Evolutionary conservation across 1,140 invertebrate genomes (phyloP), one percentile per base, ranked within the genome.

Genomic region (Dysdera silvatica): DNA sequence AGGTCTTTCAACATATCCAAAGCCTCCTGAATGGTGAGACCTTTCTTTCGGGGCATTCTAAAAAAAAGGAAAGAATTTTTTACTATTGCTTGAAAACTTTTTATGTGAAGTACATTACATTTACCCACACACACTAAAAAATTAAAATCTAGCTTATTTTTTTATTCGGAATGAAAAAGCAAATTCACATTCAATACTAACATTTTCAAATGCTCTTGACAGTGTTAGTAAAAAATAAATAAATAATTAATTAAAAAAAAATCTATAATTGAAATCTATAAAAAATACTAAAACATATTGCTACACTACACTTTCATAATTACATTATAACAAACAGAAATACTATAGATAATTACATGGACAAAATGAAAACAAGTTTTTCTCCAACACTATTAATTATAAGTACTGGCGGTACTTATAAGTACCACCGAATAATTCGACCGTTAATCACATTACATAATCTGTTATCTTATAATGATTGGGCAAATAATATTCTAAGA

Each of bases 1-100:
- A 52, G 31, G 49, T 52, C 49, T 52, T 52, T 52, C 49, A 52
- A 33, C 49, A 52, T 33, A 52, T 52, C 49, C 31, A 52, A n/a
- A n/a, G 29, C 29, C 29, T 32, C 26, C 49, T 52, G 26, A 52
- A 52, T 52, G 28, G 49, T 32, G 49, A 52, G 49, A 52, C 49
- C 49, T 52, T 52, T 52, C 49, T 52, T 52, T 52, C 49, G 49
- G 49, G 28, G 28, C 49, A 32, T 52, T 52, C 29, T 49, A n/a
- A n/a, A n/a, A n/a, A n/a, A n/a, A n/a, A n/a, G n/a, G n/a, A n/a
- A n/a, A n/a, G n/a, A n/a, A n/a, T n/a, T n/a, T 49, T 49, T 49
- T 49, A 49, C 47, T 49, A 26, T 49, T 49, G 47, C 47, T 49
- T 49, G 47, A 49, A 49, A 49, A 49, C 14, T 23, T 49, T 49